A percentile compares a stretch with the other conserved stretches of the same genome.
Evolutionary conservation across 2,113 vertebrate species (phyloP).

Genomic region (Microcebus tavaratra): DNA sequence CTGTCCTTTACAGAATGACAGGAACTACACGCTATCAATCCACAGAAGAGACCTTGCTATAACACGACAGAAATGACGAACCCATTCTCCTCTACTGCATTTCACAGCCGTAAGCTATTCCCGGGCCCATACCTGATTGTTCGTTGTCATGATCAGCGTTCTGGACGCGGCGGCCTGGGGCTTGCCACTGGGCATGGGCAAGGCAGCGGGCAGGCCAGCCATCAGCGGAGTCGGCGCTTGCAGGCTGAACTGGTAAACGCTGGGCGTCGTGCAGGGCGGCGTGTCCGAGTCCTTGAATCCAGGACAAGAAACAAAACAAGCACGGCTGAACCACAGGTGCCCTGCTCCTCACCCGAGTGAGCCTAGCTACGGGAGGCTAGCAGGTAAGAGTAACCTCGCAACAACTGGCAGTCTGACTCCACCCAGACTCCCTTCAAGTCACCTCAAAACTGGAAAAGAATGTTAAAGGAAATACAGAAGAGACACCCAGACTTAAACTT

Average conservation of each 20-base stretch:
- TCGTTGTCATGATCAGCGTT: constrained; percentile 89
- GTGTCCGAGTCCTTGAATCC: constrained; percentile 94
- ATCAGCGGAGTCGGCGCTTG: constrained; percentile 88
- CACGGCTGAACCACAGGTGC: constrained; percentile 56
- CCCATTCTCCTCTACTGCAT: fast-evolving
- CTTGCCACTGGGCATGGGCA: constrained; percentile 90
- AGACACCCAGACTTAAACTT: background rate
- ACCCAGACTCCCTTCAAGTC: background rate
- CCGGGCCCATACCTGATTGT: constrained; percentile 88
- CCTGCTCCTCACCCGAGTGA: background rate
- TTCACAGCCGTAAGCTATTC: fast-evolving
- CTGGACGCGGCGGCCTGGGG: constrained; percentile 85
- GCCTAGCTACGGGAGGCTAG: background rate
- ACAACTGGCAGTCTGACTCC: too few species aligned
- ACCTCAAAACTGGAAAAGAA: background rate
- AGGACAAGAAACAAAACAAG: constrained; percentile 73
- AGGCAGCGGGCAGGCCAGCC: constrained; percentile 87
- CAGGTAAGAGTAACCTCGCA: too few species aligned
- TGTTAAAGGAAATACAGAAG: fast-evolving
- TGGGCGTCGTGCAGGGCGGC: constrained; percentile 88
- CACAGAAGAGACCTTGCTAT: background rate
- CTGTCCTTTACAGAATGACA: fast-evolving
- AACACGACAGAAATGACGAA: background rate
- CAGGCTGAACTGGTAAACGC: constrained; percentile 89
- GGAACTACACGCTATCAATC: fast-evolving